A percentile compares a stretch with the other conserved stretches of the same genome.
These are phyloP conservation scores for Poecilia wingei DNA, from an alignment of 2,797 vertebrate genomes.

Conservation along the genomic window DNA sequence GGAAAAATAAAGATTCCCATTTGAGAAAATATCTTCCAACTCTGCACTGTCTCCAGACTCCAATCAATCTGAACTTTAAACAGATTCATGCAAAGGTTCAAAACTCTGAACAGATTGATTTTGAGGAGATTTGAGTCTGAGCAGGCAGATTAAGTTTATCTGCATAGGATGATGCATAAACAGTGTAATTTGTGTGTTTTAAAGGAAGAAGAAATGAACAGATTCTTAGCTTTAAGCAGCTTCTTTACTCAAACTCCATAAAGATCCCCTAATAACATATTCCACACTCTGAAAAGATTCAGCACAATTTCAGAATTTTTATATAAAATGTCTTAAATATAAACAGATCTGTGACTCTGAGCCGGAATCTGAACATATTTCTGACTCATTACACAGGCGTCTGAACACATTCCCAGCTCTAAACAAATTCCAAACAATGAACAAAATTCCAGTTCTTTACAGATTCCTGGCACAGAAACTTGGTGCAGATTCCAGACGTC, in stretches of 20 bases:
- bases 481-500: not conserved
- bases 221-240: not conserved
- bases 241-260: not conserved
- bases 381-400: not conserved
- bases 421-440: not conserved
- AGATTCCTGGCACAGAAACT: not conserved
- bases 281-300: not conserved
- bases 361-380: not conserved
- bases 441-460: not conserved
- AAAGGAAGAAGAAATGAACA: not conserved
- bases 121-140: not conserved
- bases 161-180: not conserved
- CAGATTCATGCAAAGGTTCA: not conserved
- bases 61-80: not conserved
- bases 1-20: not conserved
- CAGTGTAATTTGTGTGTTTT: not conserved
- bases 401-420: not conserved
- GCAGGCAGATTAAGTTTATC: not conserved
- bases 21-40: not conserved
- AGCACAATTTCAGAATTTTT: not conserved
- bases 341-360: not conserved
- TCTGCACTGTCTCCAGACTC: not conserved
- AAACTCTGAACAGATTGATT: not conserved
- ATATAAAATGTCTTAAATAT: not conserved
- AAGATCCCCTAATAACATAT: not conserved